These are phyloP conservation scores for Ptiloglossa arizonensis DNA, from an alignment of 1,140 invertebrate genomes.

Conservation along the genomic window DNA sequence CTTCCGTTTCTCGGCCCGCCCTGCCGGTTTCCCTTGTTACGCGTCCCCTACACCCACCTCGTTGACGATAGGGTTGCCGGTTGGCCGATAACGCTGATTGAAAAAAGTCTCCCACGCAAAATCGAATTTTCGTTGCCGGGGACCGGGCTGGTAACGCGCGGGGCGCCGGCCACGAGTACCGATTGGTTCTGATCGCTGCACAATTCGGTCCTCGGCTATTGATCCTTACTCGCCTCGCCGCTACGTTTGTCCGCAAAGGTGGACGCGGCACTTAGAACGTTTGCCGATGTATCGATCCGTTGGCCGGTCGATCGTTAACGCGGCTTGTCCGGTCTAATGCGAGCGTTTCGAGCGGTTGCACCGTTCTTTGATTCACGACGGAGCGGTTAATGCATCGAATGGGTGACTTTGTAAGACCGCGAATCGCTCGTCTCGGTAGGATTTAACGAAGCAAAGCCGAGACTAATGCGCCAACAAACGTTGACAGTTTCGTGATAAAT, in stretches of 20 bases:
- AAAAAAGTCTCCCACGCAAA: constrained; percentile 71
- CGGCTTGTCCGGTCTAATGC: too few relatives aligned
- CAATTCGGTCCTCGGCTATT: constrained; percentile 43
- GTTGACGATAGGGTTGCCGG: constrained; percentile 73
- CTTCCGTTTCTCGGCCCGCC: constrained; percentile 1
- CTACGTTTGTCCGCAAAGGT: constrained; percentile 6
- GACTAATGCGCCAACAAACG: too few relatives aligned
- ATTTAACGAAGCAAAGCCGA: too few relatives aligned
- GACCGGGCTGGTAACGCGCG: constrained; percentile 47
- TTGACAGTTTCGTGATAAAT: too few relatives aligned
- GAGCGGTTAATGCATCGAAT: too few relatives aligned
- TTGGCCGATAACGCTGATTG: constrained; percentile 76
- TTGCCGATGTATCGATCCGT: not conserved
- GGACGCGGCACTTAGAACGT: not conserved
- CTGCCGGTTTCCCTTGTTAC: constrained; percentile 63
- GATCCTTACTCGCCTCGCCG: constrained; percentile 27
- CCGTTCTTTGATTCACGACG: too few relatives aligned
- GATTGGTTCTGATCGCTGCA: constrained; percentile 57
- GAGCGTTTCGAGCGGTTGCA: too few relatives aligned
- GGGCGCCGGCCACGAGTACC: constrained; percentile 60
- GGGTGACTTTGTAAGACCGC: too few relatives aligned
- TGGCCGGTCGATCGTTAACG: not conserved
- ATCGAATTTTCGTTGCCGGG: constrained; percentile 73
- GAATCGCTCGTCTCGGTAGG: too few relatives aligned
- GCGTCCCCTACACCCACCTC: constrained; percentile 56